Evolutionary conservation across 2,797 vertebrate species (phyloP).

Genomic region (Miichthys miiuy): DNA sequence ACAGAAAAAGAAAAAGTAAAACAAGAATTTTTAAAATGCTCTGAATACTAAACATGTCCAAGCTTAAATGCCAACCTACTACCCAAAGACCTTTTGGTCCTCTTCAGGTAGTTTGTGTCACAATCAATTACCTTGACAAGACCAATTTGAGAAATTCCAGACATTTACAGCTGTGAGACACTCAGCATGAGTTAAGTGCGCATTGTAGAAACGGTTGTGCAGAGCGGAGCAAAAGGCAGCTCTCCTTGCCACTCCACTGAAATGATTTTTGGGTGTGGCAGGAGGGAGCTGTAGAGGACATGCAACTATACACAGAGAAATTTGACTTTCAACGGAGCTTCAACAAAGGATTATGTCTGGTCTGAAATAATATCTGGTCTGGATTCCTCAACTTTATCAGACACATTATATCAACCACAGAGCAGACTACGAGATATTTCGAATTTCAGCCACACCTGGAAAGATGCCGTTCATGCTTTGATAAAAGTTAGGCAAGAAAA

Average conservation of each 20-base stretch:
- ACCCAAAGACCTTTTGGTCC: not conserved
- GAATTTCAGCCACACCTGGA: conserved; percentile 18
- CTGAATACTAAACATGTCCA: not conserved
- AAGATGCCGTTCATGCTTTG: not conserved
- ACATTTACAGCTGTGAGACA: conserved; percentile 49
- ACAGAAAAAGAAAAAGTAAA: not conserved
- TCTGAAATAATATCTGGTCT: not conserved
- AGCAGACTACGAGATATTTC: not conserved
- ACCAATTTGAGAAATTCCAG: conserved; percentile 58
- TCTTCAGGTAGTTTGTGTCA: conserved; percentile 27
- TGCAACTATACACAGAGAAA: conserved; percentile 44
- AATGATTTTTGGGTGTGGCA: conserved; percentile 85
- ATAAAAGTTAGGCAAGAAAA: not conserved
- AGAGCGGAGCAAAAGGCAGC: conserved; percentile 37
- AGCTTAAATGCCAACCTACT: not conserved
- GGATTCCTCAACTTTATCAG: conserved; percentile 15
- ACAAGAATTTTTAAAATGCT: not conserved
- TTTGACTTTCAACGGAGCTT: conserved; percentile 52
- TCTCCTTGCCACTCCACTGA: conserved; percentile 39
- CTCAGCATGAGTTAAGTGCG: conserved; percentile 19
- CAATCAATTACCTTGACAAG: conserved; percentile 64
- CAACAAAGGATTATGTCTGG: conserved; percentile 31
- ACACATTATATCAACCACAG: not conserved
- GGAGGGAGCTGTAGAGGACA: conserved; percentile 56
- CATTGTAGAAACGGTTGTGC: conserved; percentile 22